phyloP scores from a whole-genome alignment of 2,113 vertebrate species.

The Thunnus maccoyii region DNA sequence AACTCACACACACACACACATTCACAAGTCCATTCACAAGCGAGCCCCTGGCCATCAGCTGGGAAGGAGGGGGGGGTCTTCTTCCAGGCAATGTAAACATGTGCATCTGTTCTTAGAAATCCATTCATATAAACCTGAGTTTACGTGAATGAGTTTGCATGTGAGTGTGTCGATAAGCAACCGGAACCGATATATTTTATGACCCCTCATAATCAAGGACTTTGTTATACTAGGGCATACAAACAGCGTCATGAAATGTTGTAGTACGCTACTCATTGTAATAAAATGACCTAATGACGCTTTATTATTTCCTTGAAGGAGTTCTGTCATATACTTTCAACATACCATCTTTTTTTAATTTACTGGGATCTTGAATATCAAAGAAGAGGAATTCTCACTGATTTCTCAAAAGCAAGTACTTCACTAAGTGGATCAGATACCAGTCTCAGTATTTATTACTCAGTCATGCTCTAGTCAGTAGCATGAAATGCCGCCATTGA shows the following conservation, averaged over 20 bases:
- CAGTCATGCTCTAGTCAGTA: too few species aligned
- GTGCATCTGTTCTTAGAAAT: slow-evolving; percentile 23
- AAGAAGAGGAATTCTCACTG: too few species aligned
- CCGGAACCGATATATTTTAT: neutral
- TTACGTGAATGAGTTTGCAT: too few species aligned
- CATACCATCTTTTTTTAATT: neutral
- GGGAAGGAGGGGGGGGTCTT: slow-evolving; percentile 5
- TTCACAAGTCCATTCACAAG: slow-evolving; percentile 8
- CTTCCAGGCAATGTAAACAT: slow-evolving; percentile 21
- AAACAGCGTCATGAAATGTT: neutral
- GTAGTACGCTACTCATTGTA: neutral
- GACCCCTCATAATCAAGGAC: neutral
- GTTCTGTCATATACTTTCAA: neutral
- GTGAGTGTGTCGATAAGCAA: neutral
- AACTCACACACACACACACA: neutral
- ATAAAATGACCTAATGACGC: neutral
- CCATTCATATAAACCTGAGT: neutral
- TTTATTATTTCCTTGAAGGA: neutral
- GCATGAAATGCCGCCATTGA: too few species aligned
- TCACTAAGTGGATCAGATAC: too few species aligned
- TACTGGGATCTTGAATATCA: neutral
- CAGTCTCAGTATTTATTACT: too few species aligned
- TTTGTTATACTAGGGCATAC: neutral
- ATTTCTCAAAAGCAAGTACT: too few species aligned
- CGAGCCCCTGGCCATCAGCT: slow-evolving; percentile 24